Percentiles rank a stretch among this genome's conserved stretches.
These are phyloP conservation scores for Pygoscelis antarcticus DNA, from an alignment of 2,113 vertebrate genomes.

Conservation along the genomic window DNA sequence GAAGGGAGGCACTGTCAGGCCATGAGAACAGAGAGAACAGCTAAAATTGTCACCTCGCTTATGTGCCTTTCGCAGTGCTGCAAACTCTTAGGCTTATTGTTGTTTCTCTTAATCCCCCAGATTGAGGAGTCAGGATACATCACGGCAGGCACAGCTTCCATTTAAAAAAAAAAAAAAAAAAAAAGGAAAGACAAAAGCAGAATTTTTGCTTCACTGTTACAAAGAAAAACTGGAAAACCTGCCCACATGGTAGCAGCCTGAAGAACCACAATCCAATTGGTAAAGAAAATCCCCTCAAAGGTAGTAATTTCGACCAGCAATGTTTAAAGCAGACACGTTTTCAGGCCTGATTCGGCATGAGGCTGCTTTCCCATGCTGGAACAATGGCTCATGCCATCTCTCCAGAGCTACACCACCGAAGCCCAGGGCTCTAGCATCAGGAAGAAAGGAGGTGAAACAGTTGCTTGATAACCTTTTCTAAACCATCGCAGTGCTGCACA, in stretches of 20 bases:
- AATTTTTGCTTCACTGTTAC: not conserved
- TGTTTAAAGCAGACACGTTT: not conserved
- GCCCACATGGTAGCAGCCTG: not conserved
- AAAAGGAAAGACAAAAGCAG: not conserved
- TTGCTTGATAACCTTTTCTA: not conserved
- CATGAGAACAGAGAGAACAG: not conserved
- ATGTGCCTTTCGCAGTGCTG: not conserved
- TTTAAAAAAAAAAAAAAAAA: not conserved
- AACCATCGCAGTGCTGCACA: not conserved
- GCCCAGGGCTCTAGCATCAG: not conserved
- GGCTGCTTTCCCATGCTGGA: not conserved
- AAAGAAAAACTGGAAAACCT: not conserved
- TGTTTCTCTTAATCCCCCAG: not conserved
- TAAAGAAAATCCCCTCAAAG: not conserved
- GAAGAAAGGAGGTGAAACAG: not conserved
- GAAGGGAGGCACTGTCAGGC: not conserved
- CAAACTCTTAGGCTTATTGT: not conserved
- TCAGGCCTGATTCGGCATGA: not conserved
- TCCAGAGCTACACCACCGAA: not conserved
- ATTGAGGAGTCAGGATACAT: not conserved
- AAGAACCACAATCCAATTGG: not conserved
- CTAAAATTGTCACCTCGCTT: not conserved
- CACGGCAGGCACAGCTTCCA: not conserved
- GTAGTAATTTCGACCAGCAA: not conserved
- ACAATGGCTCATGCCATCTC: rapidly evolving